Evolutionary conservation across 1,140 invertebrate genomes (phyloP), one percentile per base, ranked within the genome.

Genomic region (Solenopsis fugax): DNA sequence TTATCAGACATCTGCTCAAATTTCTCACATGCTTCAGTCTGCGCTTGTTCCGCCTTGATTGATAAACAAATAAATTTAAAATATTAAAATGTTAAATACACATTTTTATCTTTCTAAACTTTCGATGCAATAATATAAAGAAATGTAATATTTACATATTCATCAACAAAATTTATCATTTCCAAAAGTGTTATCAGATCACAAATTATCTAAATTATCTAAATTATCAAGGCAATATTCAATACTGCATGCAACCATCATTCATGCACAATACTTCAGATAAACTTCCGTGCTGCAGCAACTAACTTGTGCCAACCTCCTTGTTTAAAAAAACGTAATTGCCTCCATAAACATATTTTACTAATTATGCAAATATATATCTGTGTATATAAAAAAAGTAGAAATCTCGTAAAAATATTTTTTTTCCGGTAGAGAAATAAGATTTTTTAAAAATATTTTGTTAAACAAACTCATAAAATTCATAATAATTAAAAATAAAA

Each of bases 1-100:
- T 98, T 98, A 87, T 98, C 98, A 1, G 99, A 99, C 96, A 99
- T 99, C 85, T 98, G 97, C 95, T 99, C 99, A 95, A 99, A 99
- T 92, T 98, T 98, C 87, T 99, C 98, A 95, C 99, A 99, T 24
- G 98, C 98, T 92, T 97, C 97, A 85, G 98, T 97, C 95, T 99
- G 99, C 9, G 97, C 97, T 92, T 97, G 96, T 95, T 99, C 99
- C 65, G 99, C 99, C 98, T 99, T 93, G 18, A 90, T 78, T 73
- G 60, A 88, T 50, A 90, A 24, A 86, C 85, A 71, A 7, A 50
- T 34, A 71, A 45, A 72, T 73, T 80, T 45, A 41, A 64, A 21
- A 48, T 45, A 78, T 77, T 56, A 37, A 48, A 52, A 85, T 41
- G 7, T 18, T 71, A 24, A 60, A 60, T 24, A 13, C 12, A 24